Base-by-base conservation (phyloP, 2,797 vertebrate genomes). In the Mormyrops attenuatus region DNA sequence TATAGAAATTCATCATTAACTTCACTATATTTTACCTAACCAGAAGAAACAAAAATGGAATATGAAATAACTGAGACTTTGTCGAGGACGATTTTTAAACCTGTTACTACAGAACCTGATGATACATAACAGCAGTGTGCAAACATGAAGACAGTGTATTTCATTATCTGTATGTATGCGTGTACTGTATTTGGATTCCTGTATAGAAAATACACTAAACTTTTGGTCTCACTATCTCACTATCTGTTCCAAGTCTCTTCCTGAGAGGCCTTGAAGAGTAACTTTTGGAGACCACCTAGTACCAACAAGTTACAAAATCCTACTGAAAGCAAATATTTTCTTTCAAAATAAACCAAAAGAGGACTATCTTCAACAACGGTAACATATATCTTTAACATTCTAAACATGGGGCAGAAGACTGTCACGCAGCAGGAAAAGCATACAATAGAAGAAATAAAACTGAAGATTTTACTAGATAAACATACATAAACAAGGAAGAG, bases 401-500 rank as follows among this genome's bases (percentile, higher is more conserved):
- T 30, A 26, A 34, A 34, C 8, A 69, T 41, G 17, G 38, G 13
- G 38, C 34, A 77, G 73, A 44, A 44, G 13, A 44, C 13, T 77
- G 69, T 38, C 13, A 41, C 15, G 17, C 5, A 77, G 69, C 30
- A 77, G 34, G 34, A 38, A 38, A 77, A 3, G 69, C 5, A 38
- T 38, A 41, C 17, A 17, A 44, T 38, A 80, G 73, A 80, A 44
- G 26, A 15, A 69, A 34, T 1, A 2, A 80, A 80, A 80, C 15
- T 34, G 20, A 80, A 80, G 73, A 80, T 80, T 80, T 80, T 80
- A 80, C 73, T 80, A 38, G 73, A 80, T 80, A 77, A 77, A 17
- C 2, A 20, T 80, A 41, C 73, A 80, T 8, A 80, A 44, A 80
- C 34, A 38, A 80, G 38, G 15, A n/a, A 44, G 26, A 44, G 38